Percentiles rank a stretch among this genome's conserved stretches.
Evolutionary conservation across 2,113 vertebrate species (phyloP).

Genomic region (Thermophis baileyi): DNA sequence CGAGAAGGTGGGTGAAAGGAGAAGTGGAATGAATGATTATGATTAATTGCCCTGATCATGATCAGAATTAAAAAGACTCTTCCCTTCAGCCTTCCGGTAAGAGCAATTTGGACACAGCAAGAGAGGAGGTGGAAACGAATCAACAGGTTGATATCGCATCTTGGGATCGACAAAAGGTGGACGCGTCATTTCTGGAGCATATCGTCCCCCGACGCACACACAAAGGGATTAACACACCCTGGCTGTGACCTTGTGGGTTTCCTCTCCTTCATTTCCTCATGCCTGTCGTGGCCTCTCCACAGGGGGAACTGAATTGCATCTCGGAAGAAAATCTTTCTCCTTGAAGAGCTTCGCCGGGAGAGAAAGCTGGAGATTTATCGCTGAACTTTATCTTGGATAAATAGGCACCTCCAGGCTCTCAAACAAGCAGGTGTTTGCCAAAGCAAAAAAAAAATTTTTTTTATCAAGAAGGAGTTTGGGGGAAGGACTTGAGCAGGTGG

Average conservation of each 20-base stretch:
- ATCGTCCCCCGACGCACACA: rapidly evolving
- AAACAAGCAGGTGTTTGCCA: neutral
- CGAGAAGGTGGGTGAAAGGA: neutral
- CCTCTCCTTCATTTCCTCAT: neutral
- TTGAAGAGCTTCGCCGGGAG: neutral
- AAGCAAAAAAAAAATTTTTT: neutral
- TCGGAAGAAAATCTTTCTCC: neutral
- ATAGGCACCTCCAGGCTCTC: neutral
- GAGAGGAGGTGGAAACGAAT: neutral
- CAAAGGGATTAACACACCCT: neutral
- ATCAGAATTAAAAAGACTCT: neutral
- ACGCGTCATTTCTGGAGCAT: neutral
- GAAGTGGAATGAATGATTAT: neutral
- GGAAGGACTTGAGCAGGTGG: neutral
- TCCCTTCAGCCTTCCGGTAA: neutral
- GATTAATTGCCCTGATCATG: neutral
- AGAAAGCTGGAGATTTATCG: neutral
- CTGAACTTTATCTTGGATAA: neutral
- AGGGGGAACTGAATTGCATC: neutral
- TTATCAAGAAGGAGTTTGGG: neutral
- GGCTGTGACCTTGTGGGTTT: neutral
- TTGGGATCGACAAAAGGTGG: too few relatives aligned
- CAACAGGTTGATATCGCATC: neutral
- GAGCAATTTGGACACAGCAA: neutral
- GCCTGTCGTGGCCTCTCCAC: neutral